Percentiles rank a stretch among this genome's conserved stretches.
Evolutionary conservation across 2,797 vertebrate species (phyloP).

Genomic region (Malurus leucopterus): DNA sequence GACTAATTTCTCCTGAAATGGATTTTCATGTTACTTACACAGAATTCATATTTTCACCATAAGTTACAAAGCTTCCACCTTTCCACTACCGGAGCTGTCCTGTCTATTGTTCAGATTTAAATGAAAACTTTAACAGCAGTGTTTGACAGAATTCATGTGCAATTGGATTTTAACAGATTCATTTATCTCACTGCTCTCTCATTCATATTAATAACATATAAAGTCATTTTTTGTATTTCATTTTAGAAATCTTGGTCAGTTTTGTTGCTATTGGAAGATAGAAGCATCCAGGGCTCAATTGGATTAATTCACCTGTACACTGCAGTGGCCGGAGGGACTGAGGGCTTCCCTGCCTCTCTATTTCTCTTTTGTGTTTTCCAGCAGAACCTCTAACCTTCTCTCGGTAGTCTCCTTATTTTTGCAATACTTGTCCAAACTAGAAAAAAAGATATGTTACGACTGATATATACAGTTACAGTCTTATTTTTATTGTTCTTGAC

Average conservation of each 20-base stretch:
- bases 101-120: not conserved
- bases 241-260: not conserved
- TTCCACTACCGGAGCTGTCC: not conserved
- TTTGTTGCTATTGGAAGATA: not conserved
- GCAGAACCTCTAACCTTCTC: not conserved
- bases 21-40: not conserved
- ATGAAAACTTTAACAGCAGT: not conserved
- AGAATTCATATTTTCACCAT: not conserved
- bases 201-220: not conserved
- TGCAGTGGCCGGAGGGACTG: fast-evolving
- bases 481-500: not conserved
- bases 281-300: not conserved
- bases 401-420: not conserved
- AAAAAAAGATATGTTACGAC: fast-evolving
- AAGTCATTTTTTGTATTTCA: not conserved
- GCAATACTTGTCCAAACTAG: not conserved
- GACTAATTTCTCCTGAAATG: not conserved
- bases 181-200: not conserved
- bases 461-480: not conserved
- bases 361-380: not conserved
- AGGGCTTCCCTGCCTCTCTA: not conserved
- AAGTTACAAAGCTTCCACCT: not conserved
- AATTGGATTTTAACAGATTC: not conserved
- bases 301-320: not conserved
- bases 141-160: not conserved